Evolutionary conservation across 2,888 invertebrate genomes (phyloP).

Genomic region (Pasiphila rectangulata): DNA sequence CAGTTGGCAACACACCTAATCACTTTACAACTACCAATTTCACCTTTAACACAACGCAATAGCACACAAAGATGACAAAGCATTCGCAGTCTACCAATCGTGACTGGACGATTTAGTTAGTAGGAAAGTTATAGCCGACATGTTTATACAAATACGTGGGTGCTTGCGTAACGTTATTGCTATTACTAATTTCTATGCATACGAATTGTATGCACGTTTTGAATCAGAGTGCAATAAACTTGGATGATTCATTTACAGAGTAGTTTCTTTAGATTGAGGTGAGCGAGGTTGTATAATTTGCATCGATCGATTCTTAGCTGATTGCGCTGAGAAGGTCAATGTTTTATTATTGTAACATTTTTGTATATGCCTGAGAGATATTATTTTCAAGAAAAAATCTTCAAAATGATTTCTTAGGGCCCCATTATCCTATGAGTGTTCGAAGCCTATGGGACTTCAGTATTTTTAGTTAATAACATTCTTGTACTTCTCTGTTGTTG

Average conservation of each 20-base stretch:
- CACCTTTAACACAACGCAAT: slow-evolving; percentile 38
- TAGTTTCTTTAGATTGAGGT: slow-evolving; percentile 12
- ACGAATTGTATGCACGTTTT: slow-evolving; percentile 32
- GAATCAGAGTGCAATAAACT: slow-evolving; percentile 66
- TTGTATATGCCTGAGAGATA: not conserved
- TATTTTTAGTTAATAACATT: too few relatives aligned
- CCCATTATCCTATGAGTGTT: too few relatives aligned
- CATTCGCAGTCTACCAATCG: slow-evolving; percentile 52
- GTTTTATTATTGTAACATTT: too few relatives aligned
- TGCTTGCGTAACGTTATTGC: slow-evolving; percentile 58
- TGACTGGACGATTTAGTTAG: slow-evolving; percentile 75
- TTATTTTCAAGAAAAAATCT: too few relatives aligned
- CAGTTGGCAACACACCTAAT: slow-evolving; percentile 16
- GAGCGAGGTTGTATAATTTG: not conserved
- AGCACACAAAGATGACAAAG: slow-evolving; percentile 23
- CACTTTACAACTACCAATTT: slow-evolving; percentile 32
- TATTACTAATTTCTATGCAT: slow-evolving; percentile 42
- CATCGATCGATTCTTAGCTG: not conserved
- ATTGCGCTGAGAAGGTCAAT: not conserved
- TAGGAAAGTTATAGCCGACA: slow-evolving; percentile 73
- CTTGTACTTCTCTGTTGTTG: too few relatives aligned
- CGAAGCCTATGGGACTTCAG: too few relatives aligned
- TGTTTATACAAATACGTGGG: slow-evolving; percentile 76
- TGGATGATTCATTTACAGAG: slow-evolving; percentile 51
- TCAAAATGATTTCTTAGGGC: too few relatives aligned